Conservation (phyloP, 1,140 invertebrate species). For the Musca vetustissima region DNA sequence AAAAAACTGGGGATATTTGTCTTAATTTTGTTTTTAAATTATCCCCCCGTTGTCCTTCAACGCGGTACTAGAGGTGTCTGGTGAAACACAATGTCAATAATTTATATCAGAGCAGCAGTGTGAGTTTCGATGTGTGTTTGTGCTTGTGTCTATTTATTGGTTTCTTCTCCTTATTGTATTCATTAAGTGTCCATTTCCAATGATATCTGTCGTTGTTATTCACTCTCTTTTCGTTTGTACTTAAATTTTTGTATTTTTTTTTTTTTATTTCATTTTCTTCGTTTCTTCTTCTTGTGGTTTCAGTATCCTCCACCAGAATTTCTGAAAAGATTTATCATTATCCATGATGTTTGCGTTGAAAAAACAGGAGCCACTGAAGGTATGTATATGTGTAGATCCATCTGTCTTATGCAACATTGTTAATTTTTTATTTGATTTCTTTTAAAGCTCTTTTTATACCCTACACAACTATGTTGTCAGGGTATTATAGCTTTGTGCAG, state of each 20-base stretch:
- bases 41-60: too few species aligned
- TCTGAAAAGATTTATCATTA: conserved; percentile 14
- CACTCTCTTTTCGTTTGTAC: background rate
- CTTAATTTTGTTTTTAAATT: too few species aligned
- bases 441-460: background rate
- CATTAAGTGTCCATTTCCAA: conserved; percentile 8
- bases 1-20: too few species aligned
- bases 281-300: conserved; percentile 9
- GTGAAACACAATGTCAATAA: too few species aligned
- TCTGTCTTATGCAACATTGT: background rate
- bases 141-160: too few species aligned
- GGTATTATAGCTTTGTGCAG: too few species aligned
- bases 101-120: too few species aligned
- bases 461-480: too few species aligned
- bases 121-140: too few species aligned
- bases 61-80: too few species aligned
- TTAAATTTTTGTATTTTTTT: conserved; percentile 12
- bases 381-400: background rate
- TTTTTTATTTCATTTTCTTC: background rate
- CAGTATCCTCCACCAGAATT: conserved; percentile 27
- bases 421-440: background rate
- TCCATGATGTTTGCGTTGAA: conserved; percentile 27
- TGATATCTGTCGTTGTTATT: conserved; percentile 1
- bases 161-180: too few species aligned
- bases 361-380: conserved; percentile 27